These are phyloP conservation scores for Galaxea fascicularis DNA, from an alignment of 92 coral and sea anemone genomes.

Conservation along the genomic window DNA sequence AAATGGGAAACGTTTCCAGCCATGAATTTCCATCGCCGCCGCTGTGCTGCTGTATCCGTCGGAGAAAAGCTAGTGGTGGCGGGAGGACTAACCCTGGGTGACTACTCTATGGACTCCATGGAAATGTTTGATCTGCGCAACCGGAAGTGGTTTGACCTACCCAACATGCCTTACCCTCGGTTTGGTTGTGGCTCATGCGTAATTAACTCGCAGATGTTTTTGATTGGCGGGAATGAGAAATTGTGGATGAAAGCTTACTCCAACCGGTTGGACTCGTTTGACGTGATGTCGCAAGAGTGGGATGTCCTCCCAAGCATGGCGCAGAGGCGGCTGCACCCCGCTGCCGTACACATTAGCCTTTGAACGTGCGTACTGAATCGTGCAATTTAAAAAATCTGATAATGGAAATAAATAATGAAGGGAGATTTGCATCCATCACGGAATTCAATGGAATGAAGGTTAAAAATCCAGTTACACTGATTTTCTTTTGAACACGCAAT, in stretches of 20 bases:
- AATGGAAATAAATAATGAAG: neutral
- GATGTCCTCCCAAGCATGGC: conserved; percentile 72
- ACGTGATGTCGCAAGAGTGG: conserved; percentile 69
- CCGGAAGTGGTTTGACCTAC: conserved; percentile 82
- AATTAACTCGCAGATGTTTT: conserved; percentile 66
- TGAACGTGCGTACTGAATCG: neutral
- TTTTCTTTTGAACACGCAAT: neutral
- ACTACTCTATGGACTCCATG: conserved; percentile 76
- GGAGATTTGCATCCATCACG: neutral
- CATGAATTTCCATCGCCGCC: conserved; percentile 79
- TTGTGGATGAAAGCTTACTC: conserved; percentile 78
- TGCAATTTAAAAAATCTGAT: neutral
- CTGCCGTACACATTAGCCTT: conserved; percentile 55
- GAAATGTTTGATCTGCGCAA: conserved; percentile 87
- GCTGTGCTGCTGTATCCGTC: conserved; percentile 74
- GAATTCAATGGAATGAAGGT: conserved; percentile 6
- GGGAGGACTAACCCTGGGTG: conserved; percentile 78
- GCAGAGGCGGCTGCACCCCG: conserved; percentile 67
- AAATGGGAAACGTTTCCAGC: conserved; percentile 78
- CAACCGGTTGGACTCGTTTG: conserved; percentile 75
- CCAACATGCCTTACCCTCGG: conserved; percentile 85
- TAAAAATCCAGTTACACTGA: neutral
- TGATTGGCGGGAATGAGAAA: conserved; percentile 82
- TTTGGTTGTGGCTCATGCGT: conserved; percentile 82
- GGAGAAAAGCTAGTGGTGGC: conserved; percentile 81